Conservation (phyloP, 2,113 vertebrate species). For the Hucho hucho region DNA sequence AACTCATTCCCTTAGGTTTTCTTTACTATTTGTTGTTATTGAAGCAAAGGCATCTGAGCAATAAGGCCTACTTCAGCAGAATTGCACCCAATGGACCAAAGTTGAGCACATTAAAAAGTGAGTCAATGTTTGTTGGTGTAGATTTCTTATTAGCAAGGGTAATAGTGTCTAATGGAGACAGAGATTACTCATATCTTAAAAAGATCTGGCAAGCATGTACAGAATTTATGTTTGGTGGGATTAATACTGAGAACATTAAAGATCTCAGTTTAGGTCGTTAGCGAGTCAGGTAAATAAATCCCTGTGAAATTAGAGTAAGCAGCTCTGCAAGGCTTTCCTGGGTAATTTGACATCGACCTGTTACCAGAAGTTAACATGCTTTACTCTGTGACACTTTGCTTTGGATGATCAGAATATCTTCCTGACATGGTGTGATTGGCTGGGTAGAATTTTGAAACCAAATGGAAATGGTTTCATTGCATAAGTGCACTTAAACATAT, state of each 20-base stretch:
- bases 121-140: neutral
- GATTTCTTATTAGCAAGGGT: neutral
- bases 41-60: conserved; percentile 1
- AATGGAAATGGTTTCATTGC: too few relatives aligned
- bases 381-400: neutral
- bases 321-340: neutral
- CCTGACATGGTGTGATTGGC: too few relatives aligned
- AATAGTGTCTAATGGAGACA: neutral
- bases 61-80: conserved; percentile 2
- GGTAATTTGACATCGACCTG: neutral
- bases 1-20: neutral
- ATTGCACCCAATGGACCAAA: neutral
- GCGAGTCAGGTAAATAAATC: neutral
- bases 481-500: too few relatives aligned
- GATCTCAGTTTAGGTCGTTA: neutral
- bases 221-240: neutral
- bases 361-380: neutral
- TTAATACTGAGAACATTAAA: neutral
- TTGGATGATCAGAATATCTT: too few relatives aligned
- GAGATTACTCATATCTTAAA: conserved; percentile 1
- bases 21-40: conserved; percentile 2
- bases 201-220: conserved; percentile 2
- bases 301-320: neutral
- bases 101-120: neutral
- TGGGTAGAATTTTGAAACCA: too few relatives aligned